Evolutionary conservation across 2,888 invertebrate species (phyloP), one percentile per base, ranked within the genome.

Genomic region (Criorhina ranunculi): DNA sequence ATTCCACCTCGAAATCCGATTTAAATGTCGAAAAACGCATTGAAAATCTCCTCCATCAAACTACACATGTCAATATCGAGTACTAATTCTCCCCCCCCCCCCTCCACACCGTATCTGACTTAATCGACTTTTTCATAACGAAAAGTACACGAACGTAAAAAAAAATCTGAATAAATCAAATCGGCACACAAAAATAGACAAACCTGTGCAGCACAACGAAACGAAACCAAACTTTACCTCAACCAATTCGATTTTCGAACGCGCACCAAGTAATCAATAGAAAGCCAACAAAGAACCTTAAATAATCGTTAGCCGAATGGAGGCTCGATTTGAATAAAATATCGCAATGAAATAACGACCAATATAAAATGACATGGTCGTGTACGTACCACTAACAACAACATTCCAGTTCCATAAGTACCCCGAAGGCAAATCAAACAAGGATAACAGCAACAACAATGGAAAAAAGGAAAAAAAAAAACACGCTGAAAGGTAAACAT

Each of bases 271-370:
- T 60, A 78, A 83, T 83, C 72, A 83, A 83, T 78, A 82, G 77
- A 82, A 69, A 53, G 24, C 51, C 44, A 46, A 64, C 35, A 73
- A 33, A 62, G n/a, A 31, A 11, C n/a, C 33, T 67, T 75, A 60
- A 80, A 75, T 59, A 83, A 83, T 79, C 83, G 79, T 83, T 83
- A 83, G 67, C 33, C 51, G 33, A 80, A 81, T 37, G 55, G 60
- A 62, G 51, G 51, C 31, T 42, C 67, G 62, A 83, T 83, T 83
- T 83, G 83, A 83, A 79, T 83, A 78, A 73, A 78, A 78, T 67
- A 79, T 73, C 35, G 73, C 78, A 57, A 73, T 79, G 73, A 53
- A 67, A 67, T 69, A 73, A 67, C 73, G 66, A 53, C 72, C 66
- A 46, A 72, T 75, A 79, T 53, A 53, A 57, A 40, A 67, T 62